phyloP scores from a whole-genome alignment of 2,888 invertebrate species.

The Leptinotarsa haldemani region DNA sequence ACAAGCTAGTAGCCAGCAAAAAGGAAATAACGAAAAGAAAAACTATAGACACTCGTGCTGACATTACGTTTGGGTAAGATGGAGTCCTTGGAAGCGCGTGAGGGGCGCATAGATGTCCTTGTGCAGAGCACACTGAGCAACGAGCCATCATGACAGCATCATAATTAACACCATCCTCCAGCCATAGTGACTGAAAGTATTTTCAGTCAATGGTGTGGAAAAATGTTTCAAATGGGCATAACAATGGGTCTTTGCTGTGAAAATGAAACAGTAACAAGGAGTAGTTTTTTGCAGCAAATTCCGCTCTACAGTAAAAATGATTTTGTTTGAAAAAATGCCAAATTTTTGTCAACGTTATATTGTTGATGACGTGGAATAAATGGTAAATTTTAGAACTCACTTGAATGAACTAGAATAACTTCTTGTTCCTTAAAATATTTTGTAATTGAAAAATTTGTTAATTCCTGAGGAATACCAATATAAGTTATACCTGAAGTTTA shows the following conservation, averaged over 20 bases:
- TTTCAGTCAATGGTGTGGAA: slow-evolving; percentile 19
- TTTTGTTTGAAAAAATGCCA: not conserved
- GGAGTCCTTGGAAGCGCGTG: slow-evolving; percentile 58
- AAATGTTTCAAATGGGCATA: not conserved
- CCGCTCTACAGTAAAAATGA: not conserved
- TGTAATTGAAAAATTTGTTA: too few species aligned
- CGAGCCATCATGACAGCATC: slow-evolving; percentile 62
- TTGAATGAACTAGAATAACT: too few species aligned
- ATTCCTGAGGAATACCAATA: too few species aligned
- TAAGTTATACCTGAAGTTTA: too few species aligned
- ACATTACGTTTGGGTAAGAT: slow-evolving; percentile 55
- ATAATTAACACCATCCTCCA: slow-evolving; percentile 67
- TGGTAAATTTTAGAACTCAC: too few species aligned
- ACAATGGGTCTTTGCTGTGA: slow-evolving; percentile 7
- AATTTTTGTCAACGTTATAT: not conserved
- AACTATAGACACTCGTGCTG: slow-evolving; percentile 52
- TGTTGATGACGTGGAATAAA: too few species aligned
- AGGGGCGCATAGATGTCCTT: slow-evolving; percentile 58
- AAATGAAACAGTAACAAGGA: not conserved
- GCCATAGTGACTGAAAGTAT: slow-evolving; percentile 72
- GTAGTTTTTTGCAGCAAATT: not conserved
- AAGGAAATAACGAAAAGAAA: slow-evolving; percentile 37
- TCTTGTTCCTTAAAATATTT: too few species aligned
- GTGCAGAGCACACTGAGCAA: slow-evolving; percentile 62
- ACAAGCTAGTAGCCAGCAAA: slow-evolving; percentile 20